These are phyloP conservation scores for Plecturocebus donacophilus DNA, from an alignment of 2,113 vertebrate species.

Conservation along the genomic window DNA sequence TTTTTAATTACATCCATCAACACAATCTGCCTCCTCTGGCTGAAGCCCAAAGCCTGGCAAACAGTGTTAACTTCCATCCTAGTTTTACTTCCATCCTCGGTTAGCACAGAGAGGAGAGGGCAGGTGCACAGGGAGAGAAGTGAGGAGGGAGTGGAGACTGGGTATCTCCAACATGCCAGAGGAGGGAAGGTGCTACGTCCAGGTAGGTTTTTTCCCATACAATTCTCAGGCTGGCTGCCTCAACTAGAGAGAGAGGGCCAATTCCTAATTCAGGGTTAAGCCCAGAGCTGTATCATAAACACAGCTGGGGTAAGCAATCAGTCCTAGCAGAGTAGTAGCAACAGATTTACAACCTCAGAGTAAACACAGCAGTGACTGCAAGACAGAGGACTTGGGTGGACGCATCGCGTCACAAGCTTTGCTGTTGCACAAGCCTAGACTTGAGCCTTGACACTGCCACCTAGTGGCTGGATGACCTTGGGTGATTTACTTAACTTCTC, in stretches of 20 bases:
- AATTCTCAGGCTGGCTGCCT: not conserved
- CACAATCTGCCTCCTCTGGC: not conserved
- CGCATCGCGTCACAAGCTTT: not conserved
- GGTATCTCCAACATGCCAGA: not conserved
- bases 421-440: not conserved
- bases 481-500: not conserved
- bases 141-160: not conserved
- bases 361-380: not conserved
- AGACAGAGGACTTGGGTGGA: not conserved
- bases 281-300: not conserved
- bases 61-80: not conserved
- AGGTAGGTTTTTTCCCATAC: not conserved
- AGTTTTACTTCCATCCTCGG: not conserved
- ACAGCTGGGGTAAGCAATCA: not conserved
- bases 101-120: not conserved
- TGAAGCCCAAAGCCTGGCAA: slow-evolving; percentile 2
- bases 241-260: not conserved
- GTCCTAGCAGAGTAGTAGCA: not conserved
- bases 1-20: not conserved
- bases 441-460: not conserved
- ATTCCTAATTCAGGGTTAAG: not conserved
- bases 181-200: not conserved
- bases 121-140: not conserved
- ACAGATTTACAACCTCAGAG: not conserved
- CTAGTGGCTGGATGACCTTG: not conserved